Evolutionary conservation across 2,797 vertebrate species (phyloP), one percentile per base, ranked within the genome.

Genomic region (Lophius americanus): DNA sequence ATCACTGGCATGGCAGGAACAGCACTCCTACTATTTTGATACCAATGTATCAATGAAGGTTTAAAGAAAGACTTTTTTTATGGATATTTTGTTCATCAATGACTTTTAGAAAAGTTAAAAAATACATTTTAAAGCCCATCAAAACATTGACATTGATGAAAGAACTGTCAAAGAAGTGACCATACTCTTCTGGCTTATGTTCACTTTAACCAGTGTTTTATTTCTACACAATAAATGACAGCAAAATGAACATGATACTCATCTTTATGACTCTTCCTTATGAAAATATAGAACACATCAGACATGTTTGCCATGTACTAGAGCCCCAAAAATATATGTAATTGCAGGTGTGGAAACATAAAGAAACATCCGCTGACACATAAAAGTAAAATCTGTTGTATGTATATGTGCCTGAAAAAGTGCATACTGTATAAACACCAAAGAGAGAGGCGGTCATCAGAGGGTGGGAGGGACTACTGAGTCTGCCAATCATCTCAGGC

Each of bases 141-240:
- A 23, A 23, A 23, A 41, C 23, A 13, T 41, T 55, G 13, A 53
- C 51, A 62, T 35, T 5, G 36, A 36, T 51, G 32, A 2, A 35
- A 51, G 12, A 10, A 48, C 47, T 43, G 49, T 23, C 1, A 78
- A 85, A 80, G 4, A 82, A 81, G 6, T 42, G 71, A 82, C 50
- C 59, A 82, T 74, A 89, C 64, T 69, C 43, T 13, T 55, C 9
- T 38, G 12, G 36, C 36, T 68, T 76, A 79, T 66, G 73, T 82
- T 88, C 85, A 92, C 88, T 91, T 91, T 91, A 91, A 91, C 90
- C 92, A 92, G 90, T 92, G 92, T 92, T 94, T 93, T 94, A 94
- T 93, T 93, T 90, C 89, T 93, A 91, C 92, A 90, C 90, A 91
- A 93, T 92, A 91, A 91, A 93, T 93, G 88, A 92, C 88, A 91